These are phyloP conservation scores for Uloborus diversus DNA, from an alignment of 1,140 invertebrate genomes.

Conservation along the genomic window DNA sequence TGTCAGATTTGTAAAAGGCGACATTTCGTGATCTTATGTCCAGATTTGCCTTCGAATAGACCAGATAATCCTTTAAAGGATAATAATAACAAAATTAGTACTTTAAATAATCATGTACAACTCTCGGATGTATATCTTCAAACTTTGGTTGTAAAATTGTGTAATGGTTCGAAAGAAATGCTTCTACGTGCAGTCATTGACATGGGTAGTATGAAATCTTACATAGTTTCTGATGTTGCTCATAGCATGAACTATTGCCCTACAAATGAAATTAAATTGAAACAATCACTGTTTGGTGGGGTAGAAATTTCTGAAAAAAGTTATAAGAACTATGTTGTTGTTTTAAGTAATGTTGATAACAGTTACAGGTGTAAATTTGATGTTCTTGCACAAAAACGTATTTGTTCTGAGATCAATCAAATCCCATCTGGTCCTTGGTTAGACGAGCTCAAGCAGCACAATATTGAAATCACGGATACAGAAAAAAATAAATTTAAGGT, in stretches of 20 bases:
- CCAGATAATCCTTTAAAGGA: not conserved
- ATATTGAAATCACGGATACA: not conserved
- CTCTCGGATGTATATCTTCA: slow-evolving; percentile 10
- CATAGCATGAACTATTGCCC: not conserved
- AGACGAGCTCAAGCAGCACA: not conserved
- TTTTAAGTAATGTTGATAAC: slow-evolving; percentile 12
- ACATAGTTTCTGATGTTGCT: not conserved
- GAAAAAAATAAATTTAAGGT: not conserved
- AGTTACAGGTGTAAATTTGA: slow-evolving; percentile 14
- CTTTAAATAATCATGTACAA: not conserved
- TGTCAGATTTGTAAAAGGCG: not conserved
- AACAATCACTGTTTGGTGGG: slow-evolving; percentile 9
- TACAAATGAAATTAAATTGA: not conserved
- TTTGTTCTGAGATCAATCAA: not conserved
- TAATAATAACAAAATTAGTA: not conserved
- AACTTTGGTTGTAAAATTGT: slow-evolving; percentile 14
- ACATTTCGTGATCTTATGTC: slow-evolving; percentile 4
- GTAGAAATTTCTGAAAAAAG: not conserved
- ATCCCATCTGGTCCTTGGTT: not conserved
- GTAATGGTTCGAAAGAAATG: not conserved
- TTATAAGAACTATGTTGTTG: not conserved
- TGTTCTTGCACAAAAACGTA: not conserved
- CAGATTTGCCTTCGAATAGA: not conserved
- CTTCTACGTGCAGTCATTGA: not conserved
- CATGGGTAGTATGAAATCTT: not conserved